These are phyloP conservation scores for Clupea harengus DNA, from an alignment of 2,113 vertebrate species.

Conservation along the genomic window DNA sequence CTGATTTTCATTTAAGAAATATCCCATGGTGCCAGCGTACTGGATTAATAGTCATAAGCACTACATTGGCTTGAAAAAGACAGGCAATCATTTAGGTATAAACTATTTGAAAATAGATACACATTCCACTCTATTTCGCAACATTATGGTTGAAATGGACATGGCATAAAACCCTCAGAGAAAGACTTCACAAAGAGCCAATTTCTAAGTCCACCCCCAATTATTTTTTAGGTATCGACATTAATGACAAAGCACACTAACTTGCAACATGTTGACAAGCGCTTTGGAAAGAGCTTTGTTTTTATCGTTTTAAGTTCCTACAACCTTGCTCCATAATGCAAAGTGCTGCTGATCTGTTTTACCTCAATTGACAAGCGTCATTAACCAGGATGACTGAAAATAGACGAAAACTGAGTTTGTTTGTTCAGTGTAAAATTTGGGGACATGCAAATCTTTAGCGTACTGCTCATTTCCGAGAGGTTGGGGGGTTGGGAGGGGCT, in stretches of 20 bases:
- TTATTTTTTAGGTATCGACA: neutral
- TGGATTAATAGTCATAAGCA: slow-evolving; percentile 14
- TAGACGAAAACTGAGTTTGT: neutral
- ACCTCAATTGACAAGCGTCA: neutral
- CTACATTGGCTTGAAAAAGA: slow-evolving; percentile 6
- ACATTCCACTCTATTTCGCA: slow-evolving; percentile 8
- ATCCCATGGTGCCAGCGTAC: neutral
- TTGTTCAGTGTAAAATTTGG: neutral
- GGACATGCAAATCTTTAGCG: neutral
- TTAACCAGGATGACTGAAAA: neutral
- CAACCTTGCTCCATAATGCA: neutral
- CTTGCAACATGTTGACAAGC: neutral
- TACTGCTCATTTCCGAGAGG: neutral
- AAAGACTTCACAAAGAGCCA: neutral
- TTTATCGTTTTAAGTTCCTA: neutral
- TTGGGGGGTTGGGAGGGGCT: neutral
- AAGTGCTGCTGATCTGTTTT: neutral
- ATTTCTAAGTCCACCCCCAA: neutral
- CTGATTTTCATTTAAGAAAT: neutral
- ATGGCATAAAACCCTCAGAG: neutral
- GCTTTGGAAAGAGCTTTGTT: slow-evolving; percentile 14
- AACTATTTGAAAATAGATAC: slow-evolving; percentile 19
- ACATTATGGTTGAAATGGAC: slow-evolving; percentile 13
- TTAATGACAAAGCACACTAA: neutral
- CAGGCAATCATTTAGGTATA: slow-evolving; percentile 14